Evolutionary conservation across 2,888 invertebrate genomes (phyloP).

Genomic region (Druceiella hillmani): DNA sequence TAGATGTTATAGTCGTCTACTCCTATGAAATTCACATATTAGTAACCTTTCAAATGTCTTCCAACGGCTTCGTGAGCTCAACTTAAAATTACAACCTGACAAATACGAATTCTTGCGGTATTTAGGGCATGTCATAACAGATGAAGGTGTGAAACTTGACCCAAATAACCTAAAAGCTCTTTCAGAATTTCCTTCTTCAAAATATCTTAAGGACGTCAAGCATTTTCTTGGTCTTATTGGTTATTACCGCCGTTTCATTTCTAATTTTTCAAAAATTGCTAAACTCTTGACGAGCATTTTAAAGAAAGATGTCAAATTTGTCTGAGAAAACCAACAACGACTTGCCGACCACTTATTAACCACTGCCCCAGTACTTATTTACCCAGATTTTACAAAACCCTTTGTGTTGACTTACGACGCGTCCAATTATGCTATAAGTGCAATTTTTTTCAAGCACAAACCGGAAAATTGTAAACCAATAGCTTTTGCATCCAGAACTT

Average conservation of each 20-base stretch:
- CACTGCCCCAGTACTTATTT: conserved; percentile 20
- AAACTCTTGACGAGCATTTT: conserved; percentile 5
- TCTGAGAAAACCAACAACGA: conserved; percentile 9
- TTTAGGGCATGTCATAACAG: no score
- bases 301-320: conserved; percentile 6
- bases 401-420: conserved; percentile 28
- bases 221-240: conserved; percentile 25
- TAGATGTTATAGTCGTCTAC: no score
- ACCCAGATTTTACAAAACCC: conserved; percentile 26
- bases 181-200: no score
- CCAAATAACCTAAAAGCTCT: no score
- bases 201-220: no score
- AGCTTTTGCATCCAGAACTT: conserved; percentile 26
- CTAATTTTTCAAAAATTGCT: conserved; percentile 21
- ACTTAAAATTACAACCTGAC: no score
- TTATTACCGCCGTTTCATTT: conserved; percentile 28
- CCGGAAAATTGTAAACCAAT: conserved; percentile 24
- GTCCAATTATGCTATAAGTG: conserved; percentile 22
- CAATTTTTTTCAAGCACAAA: conserved; percentile 23
- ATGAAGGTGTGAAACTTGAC: no score
- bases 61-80: no score
- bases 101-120: no score
- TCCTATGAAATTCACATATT: no score
- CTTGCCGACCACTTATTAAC: conserved; percentile 9
- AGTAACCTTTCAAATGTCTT: no score